These are phyloP conservation scores for Ceratotherium simum DNA, from an alignment of 2,113 vertebrate species.

Conservation along the genomic window DNA sequence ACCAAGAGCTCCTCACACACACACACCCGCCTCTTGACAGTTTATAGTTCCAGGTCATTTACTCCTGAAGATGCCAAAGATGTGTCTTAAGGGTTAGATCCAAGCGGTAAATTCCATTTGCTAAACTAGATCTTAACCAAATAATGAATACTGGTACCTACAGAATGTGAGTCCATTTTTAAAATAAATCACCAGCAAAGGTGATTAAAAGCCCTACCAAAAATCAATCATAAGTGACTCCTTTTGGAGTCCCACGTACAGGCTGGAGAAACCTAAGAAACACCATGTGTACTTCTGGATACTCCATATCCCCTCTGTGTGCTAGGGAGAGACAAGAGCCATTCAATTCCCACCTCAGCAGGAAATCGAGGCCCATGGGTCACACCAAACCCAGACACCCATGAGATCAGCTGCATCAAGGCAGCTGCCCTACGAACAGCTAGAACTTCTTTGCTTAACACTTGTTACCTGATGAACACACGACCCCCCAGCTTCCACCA, in stretches of 20 bases:
- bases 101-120: not conserved
- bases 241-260: not conserved
- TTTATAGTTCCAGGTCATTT: not conserved
- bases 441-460: not conserved
- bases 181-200: not conserved
- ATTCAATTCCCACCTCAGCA: not conserved
- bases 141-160: not conserved
- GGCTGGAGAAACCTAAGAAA: not conserved
- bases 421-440: not conserved
- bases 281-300: fast-evolving
- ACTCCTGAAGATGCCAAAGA: constrained; percentile 20
- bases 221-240: not conserved
- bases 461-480: not conserved
- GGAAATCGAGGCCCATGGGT: not conserved
- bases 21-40: not conserved
- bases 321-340: not conserved
- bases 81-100: not conserved
- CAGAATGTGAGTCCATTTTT: not conserved
- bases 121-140: not conserved
- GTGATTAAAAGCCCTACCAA: not conserved
- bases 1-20: not conserved
- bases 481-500: not conserved
- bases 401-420: not conserved
- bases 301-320: not conserved
- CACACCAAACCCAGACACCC: not conserved